Evolutionary conservation across 2,888 invertebrate species (phyloP).

Genomic region (Azorinus chamasolen): DNA sequence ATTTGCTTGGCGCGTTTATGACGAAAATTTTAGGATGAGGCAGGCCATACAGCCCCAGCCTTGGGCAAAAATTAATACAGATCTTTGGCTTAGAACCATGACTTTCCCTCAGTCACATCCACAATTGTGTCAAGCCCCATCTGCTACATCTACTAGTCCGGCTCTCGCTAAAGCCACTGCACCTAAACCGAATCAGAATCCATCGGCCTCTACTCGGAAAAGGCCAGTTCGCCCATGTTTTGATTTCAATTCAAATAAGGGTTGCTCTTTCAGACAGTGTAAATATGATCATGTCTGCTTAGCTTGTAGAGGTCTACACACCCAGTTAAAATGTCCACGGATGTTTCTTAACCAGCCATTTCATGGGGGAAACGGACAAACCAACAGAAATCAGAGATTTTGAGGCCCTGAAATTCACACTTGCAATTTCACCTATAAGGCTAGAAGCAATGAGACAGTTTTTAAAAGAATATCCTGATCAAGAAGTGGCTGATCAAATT

Average conservation of each 20-base stretch:
- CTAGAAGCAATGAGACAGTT: not conserved
- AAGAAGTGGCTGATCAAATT: not conserved
- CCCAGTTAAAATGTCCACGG: not conserved
- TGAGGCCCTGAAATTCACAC: not conserved
- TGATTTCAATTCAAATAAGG: too few species aligned
- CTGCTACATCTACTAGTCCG: not conserved
- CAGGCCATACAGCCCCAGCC: constrained; percentile 19
- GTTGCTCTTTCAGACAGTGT: too few species aligned
- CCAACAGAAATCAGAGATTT: too few species aligned
- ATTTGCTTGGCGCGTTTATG: constrained; percentile 16
- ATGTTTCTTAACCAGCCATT: too few species aligned
- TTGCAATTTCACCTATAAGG: not conserved
- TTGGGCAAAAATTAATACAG: constrained; percentile 21
- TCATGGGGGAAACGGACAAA: not conserved
- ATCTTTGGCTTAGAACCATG: constrained; percentile 16
- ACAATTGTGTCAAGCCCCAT: not conserved
- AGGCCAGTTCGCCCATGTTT: too few species aligned
- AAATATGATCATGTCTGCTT: too few species aligned
- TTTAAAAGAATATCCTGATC: constrained; percentile 3
- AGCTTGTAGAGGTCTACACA: constrained; percentile 6
- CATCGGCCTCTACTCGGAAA: too few species aligned
- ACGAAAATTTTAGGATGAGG: constrained; percentile 18
- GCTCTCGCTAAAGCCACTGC: too few species aligned
- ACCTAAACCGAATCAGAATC: too few species aligned
- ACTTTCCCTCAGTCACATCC: not conserved